Percentiles rank a stretch among this genome's conserved stretches.
phyloP scores from a whole-genome alignment of 2,888 invertebrate species.

The Reticulitermes lucifugus region DNA sequence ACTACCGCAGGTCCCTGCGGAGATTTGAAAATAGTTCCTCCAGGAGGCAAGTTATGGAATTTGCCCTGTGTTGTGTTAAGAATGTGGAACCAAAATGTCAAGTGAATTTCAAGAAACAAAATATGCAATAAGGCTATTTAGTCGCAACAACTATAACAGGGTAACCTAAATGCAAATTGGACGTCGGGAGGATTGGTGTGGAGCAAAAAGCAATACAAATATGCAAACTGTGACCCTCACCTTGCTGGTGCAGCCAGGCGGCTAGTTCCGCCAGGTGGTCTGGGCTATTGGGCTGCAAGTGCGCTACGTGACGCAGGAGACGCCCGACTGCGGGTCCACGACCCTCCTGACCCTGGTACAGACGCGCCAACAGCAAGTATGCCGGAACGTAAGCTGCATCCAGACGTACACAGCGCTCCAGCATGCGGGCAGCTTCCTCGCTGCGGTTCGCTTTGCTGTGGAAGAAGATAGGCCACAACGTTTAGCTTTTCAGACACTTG shows the following conservation, averaged over 20 bases:
- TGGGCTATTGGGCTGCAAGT: constrained; percentile 75
- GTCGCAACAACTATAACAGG: no score
- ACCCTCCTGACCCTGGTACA: constrained; percentile 67
- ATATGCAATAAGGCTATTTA: no score
- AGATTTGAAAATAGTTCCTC: no score
- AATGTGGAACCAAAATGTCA: no score
- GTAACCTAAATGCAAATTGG: no score
- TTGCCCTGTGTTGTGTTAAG: no score
- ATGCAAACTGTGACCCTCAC: constrained; percentile 61
- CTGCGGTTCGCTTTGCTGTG: constrained; percentile 75
- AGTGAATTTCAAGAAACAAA: no score
- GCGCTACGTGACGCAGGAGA: constrained; percentile 72
- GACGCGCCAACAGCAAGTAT: constrained; percentile 73
- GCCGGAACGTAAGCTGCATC: constrained; percentile 78
- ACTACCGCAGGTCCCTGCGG: no score
- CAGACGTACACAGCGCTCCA: constrained; percentile 74
- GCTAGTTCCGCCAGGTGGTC: constrained; percentile 79
- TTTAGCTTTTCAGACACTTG: no score
- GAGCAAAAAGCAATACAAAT: no score
- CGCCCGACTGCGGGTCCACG: constrained; percentile 63
- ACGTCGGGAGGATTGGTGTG: no score
- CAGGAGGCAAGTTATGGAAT: no score
- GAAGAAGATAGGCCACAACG: constrained; percentile 7
- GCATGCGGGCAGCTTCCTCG: constrained; percentile 73
- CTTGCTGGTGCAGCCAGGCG: constrained; percentile 76